A percentile compares a stretch with the other conserved stretches of the same genome.
phyloP scores from a whole-genome alignment of 2,797 vertebrate species.

The Paramormyrops hopkinsi region DNA sequence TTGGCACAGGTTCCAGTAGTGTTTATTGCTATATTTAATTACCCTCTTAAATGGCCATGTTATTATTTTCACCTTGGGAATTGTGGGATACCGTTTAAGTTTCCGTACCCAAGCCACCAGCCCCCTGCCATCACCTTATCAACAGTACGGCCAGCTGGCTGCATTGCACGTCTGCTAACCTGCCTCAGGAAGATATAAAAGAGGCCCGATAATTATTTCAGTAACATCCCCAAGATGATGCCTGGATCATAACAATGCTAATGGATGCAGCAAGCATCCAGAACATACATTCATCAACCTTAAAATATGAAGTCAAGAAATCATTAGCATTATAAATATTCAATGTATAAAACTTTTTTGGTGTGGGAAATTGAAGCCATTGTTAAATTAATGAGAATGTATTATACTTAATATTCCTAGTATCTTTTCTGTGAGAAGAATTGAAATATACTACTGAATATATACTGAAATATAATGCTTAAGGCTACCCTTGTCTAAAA shows the following conservation, averaged over 20 bases:
- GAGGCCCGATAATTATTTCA: not conserved
- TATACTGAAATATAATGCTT: too few relatives aligned
- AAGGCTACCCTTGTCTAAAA: not conserved
- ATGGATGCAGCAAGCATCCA: not conserved
- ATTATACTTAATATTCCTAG: not conserved
- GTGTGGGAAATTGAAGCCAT: not conserved
- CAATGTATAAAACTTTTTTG: not conserved
- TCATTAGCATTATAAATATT: not conserved
- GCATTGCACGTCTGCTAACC: not conserved
- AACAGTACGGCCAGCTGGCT: not conserved
- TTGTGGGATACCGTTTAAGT: not conserved
- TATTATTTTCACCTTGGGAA: not conserved
- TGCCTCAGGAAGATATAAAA: not conserved
- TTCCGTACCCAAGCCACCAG: not conserved
- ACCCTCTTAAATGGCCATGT: not conserved
- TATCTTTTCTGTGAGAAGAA: not conserved
- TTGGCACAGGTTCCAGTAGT: not conserved
- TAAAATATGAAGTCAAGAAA: conserved; percentile 4
- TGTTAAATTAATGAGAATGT: not conserved
- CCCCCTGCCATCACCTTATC: not conserved
- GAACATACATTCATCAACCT: not conserved
- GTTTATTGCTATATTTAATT: not conserved
- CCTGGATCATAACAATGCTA: not conserved
- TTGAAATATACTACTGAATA: not conserved
- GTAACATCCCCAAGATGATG: not conserved